Percentiles rank a stretch among this genome's conserved stretches.
These are phyloP conservation scores for Rotaria socialis DNA, from an alignment of 2,888 invertebrate genomes.

Conservation along the genomic window DNA sequence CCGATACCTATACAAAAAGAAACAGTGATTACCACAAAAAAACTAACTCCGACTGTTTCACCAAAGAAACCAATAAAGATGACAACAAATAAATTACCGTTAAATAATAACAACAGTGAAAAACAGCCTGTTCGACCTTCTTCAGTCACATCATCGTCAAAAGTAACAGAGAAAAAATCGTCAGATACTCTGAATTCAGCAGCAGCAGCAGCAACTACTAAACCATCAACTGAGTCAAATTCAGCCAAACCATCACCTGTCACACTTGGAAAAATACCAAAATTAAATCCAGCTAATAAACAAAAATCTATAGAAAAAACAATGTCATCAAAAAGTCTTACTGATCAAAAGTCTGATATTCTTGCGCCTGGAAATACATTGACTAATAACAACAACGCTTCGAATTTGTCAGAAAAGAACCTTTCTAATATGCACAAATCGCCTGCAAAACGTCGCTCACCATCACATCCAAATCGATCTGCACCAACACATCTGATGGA, in stretches of 20 bases:
- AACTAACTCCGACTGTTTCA: neutral
- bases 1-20: neutral
- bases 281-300: neutral
- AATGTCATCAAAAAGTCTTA: neutral
- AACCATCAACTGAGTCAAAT: neutral
- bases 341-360: neutral
- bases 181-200: neutral
- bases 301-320: neutral
- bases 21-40: neutral
- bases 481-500: neutral
- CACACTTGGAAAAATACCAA: neutral
- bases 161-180: neutral
- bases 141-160: neutral
- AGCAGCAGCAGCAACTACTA: neutral
- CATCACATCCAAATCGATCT: neutral
- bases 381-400: neutral
- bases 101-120: slow-evolving; percentile 1
- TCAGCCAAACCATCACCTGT: neutral
- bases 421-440: neutral
- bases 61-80: neutral
- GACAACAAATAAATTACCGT: neutral
- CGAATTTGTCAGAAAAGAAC: neutral
- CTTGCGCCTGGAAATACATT: neutral
- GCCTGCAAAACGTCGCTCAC: neutral
- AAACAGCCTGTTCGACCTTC: neutral